Evolutionary conservation across 2,797 vertebrate species (phyloP).

Genomic region (Ataeniobius toweri): DNA sequence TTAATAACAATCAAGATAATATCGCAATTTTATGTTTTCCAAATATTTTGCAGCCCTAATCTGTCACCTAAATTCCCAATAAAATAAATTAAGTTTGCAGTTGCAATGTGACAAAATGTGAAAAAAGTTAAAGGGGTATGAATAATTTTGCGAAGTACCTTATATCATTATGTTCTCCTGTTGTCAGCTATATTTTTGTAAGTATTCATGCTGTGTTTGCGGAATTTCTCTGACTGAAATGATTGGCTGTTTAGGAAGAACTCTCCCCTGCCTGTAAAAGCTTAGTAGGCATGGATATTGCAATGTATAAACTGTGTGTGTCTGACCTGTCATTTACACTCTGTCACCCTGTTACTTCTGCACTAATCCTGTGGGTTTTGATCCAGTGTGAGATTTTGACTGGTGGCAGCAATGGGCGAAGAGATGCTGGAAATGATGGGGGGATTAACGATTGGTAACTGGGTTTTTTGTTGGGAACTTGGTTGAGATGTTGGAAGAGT

Average conservation of each 20-base stretch:
- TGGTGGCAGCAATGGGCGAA: slow-evolving; percentile 53
- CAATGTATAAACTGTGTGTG: slow-evolving; percentile 63
- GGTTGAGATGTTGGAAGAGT: slow-evolving; percentile 63
- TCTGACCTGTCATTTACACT: slow-evolving; percentile 64
- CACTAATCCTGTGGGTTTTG: slow-evolving; percentile 69
- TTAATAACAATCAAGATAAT: not conserved
- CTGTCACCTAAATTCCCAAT: not conserved
- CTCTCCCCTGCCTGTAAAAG: slow-evolving; percentile 64
- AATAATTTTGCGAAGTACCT: not conserved
- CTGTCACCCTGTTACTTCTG: slow-evolving; percentile 66
- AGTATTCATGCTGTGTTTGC: slow-evolving; percentile 12
- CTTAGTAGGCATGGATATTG: slow-evolving; percentile 74
- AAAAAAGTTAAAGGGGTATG: not conserved
- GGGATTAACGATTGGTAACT: slow-evolving; percentile 27
- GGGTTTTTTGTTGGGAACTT: slow-evolving; percentile 35
- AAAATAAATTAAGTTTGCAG: not conserved
- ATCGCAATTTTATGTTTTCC: not conserved
- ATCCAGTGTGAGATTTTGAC: slow-evolving; percentile 54
- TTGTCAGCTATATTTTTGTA: slow-evolving; percentile 60
- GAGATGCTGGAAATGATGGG: slow-evolving; percentile 42
- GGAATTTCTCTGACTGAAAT: slow-evolving; percentile 45
- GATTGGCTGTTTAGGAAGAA: slow-evolving; percentile 65
- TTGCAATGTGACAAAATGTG: not conserved
- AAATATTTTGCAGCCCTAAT: not conserved
- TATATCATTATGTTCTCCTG: slow-evolving; percentile 48